Evolutionary conservation across 2,113 vertebrate species (phyloP).

Genomic region (Pomatostomus ruficeps): DNA sequence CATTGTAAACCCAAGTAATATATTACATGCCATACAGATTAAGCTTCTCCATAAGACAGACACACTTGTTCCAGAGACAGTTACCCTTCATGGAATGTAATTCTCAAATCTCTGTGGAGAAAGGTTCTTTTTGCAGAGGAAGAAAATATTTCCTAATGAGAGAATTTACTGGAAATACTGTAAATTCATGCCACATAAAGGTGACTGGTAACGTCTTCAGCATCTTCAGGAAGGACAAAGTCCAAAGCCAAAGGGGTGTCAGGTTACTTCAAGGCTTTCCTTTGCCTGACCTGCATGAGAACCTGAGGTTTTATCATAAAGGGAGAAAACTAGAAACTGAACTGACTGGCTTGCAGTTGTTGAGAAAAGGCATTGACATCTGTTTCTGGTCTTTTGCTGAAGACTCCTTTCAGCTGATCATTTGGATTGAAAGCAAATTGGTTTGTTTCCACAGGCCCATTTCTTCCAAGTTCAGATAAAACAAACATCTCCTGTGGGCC

Average conservation of each 20-base stretch:
- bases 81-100: background rate
- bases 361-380: slow-evolving; percentile 62
- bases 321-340: slow-evolving; percentile 43
- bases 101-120: slow-evolving; percentile 8
- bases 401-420: slow-evolving; percentile 69
- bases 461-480: slow-evolving; percentile 68
- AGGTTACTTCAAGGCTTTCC: slow-evolving; percentile 44
- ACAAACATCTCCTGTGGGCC: slow-evolving; percentile 68
- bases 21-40: background rate
- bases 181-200: slow-evolving; percentile 26
- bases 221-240: slow-evolving; percentile 45
- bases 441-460: slow-evolving; percentile 69
- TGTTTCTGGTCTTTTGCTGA: slow-evolving; percentile 70
- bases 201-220: slow-evolving; percentile 11
- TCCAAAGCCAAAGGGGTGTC: background rate
- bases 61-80: slow-evolving; percentile 25
- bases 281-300: slow-evolving; percentile 25
- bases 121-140: slow-evolving; percentile 14
- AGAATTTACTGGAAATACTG: slow-evolving; percentile 43
- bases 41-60: background rate
- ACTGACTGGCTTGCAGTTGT: slow-evolving; percentile 24
- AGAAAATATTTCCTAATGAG: slow-evolving; percentile 35
- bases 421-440: slow-evolving; percentile 65
- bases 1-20: background rate
- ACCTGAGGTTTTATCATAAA: slow-evolving; percentile 59